Percentiles rank a stretch among this genome's conserved stretches.
phyloP scores from a whole-genome alignment of 2,797 vertebrate genomes.

The Bufotes viridis region DNA sequence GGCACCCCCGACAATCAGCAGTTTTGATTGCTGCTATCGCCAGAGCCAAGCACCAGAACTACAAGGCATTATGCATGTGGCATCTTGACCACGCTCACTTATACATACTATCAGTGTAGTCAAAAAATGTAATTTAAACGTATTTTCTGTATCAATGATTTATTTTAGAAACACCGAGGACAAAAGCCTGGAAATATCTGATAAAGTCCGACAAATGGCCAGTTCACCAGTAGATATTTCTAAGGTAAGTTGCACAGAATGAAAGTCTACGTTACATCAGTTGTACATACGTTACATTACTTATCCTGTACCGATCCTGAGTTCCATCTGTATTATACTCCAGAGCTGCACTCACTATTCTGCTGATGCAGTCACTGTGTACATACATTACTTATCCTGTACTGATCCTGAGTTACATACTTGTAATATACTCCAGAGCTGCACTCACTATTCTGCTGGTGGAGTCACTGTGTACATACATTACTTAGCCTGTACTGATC shows the following conservation, averaged over 20 bases:
- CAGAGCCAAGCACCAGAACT: too few relatives aligned
- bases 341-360: too few relatives aligned
- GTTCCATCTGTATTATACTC: too few relatives aligned
- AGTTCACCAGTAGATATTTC: conserved; percentile 1
- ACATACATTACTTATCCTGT: not conserved
- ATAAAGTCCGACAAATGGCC: not conserved
- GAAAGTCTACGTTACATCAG: not conserved
- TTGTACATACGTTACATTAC: too few relatives aligned
- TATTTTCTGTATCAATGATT: not conserved
- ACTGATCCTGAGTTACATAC: not conserved
- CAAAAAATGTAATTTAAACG: not conserved
- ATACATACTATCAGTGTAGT: not conserved
- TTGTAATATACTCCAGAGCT: not conserved
- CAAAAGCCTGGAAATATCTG: not conserved
- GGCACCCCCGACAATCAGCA: too few relatives aligned
- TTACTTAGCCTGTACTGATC: not conserved
- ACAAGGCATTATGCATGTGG: too few relatives aligned
- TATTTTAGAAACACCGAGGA: not conserved
- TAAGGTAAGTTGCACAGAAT: not conserved
- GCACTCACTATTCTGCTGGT: not conserved
- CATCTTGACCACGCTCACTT: not conserved
- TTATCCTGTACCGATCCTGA: too few relatives aligned
- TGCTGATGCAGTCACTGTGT: not conserved
- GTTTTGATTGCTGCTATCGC: too few relatives aligned
- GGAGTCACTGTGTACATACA: not conserved